Base-by-base conservation (phyloP, 2,888 invertebrate species). In the Melipona beecheii region DNA sequence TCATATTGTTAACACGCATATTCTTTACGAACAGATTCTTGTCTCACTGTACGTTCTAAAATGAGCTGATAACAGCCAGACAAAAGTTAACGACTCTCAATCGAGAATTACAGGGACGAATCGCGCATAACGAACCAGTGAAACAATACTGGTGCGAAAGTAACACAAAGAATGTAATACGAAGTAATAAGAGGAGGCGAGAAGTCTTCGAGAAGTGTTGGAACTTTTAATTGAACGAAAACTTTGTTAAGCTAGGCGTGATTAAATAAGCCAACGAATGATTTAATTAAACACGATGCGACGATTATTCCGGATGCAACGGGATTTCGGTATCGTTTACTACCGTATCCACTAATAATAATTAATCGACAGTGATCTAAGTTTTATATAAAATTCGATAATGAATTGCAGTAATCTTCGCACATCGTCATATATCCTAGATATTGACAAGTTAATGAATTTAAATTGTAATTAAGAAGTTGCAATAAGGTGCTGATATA, bases 241-340 rank as follows among this genome's bases (percentile, higher is more conserved):
- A 49, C 4, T 24, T 60, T 15, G 58, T 72, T 58, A 58, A 13
- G 19, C 21, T 36, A 13, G 11, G 21, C n/a, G 5, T 3, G 31
- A 65, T 74, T 31, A 43, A 64, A 74, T 0, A 24, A 49, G 49
- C 27, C 49, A 52, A 74, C 64, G n/a, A 65, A 19, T 36, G 52
- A 65, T 36, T 64, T 52, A 36, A 74, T 74, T 65, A 74, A 54
- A 36, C 36, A n/a, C 21, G 24, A 43, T 31, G 21, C 43, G 27
- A 60, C 64, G n/a, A 36, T 62, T 27, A 49, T 50, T 15, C 27
- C 5, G 17, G 19, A 13, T 50, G 4, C 4, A 21, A 24, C 5
- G 4, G 21, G 21, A 19, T 50, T 64, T 31, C 31, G 17, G 31
- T 31, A 11, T 15, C 56, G 19, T 19, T 31, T 5, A 6, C 24